These are phyloP conservation scores for Parnassius mnemosyne DNA, from an alignment of 2,888 invertebrate species.

Conservation along the genomic window DNA sequence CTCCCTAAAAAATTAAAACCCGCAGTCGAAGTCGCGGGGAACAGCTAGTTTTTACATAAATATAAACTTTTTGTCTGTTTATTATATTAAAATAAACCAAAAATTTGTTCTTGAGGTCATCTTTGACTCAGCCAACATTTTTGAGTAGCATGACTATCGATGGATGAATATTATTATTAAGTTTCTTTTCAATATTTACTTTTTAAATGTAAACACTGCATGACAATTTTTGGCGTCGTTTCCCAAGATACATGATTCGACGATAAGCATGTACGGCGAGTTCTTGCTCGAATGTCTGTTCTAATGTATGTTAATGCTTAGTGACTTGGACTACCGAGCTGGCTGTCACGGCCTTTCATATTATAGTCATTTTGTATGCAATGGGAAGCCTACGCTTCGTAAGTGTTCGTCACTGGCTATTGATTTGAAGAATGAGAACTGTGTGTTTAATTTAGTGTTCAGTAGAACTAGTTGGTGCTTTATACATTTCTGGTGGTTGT, in stretches of 20 bases:
- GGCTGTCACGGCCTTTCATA: conserved; percentile 19
- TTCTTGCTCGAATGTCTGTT: conserved; percentile 10
- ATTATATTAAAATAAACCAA: no score
- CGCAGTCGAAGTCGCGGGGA: no score
- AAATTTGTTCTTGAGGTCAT: no score
- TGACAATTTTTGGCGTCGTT: conserved; percentile 14
- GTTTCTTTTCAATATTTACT: conserved; percentile 6
- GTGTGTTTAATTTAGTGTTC: no score
- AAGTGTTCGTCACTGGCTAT: conserved; percentile 2
- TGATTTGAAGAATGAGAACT: not conserved
- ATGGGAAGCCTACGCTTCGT: conserved; percentile 7
- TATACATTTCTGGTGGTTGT: no score
- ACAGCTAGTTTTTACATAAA: no score
- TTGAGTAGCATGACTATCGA: not conserved
- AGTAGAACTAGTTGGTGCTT: no score
- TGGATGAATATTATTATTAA: conserved; percentile 1
- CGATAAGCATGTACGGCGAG: conserved; percentile 21
- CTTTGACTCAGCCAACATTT: no score
- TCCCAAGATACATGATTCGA: conserved; percentile 18
- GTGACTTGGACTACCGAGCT: conserved; percentile 8
- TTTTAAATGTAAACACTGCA: conserved; percentile 16
- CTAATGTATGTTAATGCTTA: conserved; percentile 19
- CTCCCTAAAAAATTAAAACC: no score
- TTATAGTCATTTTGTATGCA: conserved; percentile 25
- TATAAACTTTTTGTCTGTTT: no score